A percentile compares a stretch with the other conserved stretches of the same genome.
These are phyloP conservation scores for Psittacula cyanocephala DNA, from an alignment of 2,113 vertebrate genomes.

Conservation along the genomic window DNA sequence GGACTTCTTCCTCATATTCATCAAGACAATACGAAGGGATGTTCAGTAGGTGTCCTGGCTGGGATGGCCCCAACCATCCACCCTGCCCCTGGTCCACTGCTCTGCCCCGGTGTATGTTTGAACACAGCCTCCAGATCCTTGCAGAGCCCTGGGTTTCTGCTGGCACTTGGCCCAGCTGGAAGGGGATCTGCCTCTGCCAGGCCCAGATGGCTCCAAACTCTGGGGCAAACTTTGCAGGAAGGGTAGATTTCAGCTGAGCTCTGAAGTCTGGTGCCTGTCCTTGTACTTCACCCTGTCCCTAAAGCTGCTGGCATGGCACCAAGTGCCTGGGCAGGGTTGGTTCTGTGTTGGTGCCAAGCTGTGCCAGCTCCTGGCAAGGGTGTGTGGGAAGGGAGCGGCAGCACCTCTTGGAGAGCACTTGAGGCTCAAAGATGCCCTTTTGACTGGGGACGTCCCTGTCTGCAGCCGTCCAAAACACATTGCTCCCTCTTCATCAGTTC, in stretches of 20 bases:
- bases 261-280: background rate
- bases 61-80: background rate
- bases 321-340: background rate
- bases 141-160: background rate
- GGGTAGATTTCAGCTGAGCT: conserved; percentile 31
- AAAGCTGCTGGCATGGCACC: background rate
- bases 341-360: background rate
- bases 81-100: background rate
- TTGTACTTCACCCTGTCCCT: conserved; percentile 18
- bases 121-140: background rate
- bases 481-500: background rate
- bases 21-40: conserved; percentile 88
- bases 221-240: background rate
- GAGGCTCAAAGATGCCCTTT: background rate
- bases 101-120: background rate
- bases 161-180: background rate
- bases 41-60: conserved; percentile 81
- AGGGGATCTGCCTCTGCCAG: background rate
- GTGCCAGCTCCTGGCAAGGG: background rate
- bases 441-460: background rate
- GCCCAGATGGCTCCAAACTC: background rate
- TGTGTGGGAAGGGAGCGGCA: background rate
- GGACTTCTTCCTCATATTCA: conserved; percentile 82
- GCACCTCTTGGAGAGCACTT: background rate
- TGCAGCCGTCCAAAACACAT: background rate